Evolutionary conservation across 1,140 invertebrate genomes (phyloP), one percentile per base, ranked within the genome.

Genomic region (Hetaerina americana): DNA sequence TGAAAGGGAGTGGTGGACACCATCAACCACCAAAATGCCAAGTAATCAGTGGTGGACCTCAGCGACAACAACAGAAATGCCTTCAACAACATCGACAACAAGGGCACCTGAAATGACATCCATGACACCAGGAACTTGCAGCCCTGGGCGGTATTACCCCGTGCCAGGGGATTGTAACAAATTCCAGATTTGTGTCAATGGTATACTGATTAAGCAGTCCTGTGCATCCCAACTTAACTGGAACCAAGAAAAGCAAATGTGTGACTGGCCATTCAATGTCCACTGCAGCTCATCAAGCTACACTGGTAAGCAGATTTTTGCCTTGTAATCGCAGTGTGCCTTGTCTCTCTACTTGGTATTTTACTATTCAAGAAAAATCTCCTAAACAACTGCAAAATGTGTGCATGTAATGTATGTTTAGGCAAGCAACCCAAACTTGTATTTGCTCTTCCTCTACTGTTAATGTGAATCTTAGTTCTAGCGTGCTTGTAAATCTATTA

Each of bases 181-280:
- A 72, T 92, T 90, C 77, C 84, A 86, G 69, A 85, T 91, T 1
- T 92, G 90, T 77, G 87, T 88, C 0, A 90, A 91, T 78, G 85
- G 86, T 0, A 78, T 85, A 49, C 78, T 89, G 12, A 79, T 91
- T 0, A 79, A 84, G 5, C 88, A 89, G 74, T 83, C 82, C 68
- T 93, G 91, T 78, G 86, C 87, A 0, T 86, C 89, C 0, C 89
- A 89, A 0, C 79, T 92, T 1, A 84, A 87, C 28, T 92, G 89
- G 88, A 87, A 87, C 71, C 78, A 81, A 0, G 82, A 86, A 2
- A 81, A 80, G 27, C 83, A 83, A 5, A 88, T 88, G 79, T 92
- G 90, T 75, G 90, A 92, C 75, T 91, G 87, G 87, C 83, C 82
- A 0, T 84, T 84, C 69, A 85, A 83, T 72, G 80, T 81, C 2